These are phyloP conservation scores for Zootoca vivipara DNA, from an alignment of 2,113 vertebrate genomes.

Conservation along the genomic window DNA sequence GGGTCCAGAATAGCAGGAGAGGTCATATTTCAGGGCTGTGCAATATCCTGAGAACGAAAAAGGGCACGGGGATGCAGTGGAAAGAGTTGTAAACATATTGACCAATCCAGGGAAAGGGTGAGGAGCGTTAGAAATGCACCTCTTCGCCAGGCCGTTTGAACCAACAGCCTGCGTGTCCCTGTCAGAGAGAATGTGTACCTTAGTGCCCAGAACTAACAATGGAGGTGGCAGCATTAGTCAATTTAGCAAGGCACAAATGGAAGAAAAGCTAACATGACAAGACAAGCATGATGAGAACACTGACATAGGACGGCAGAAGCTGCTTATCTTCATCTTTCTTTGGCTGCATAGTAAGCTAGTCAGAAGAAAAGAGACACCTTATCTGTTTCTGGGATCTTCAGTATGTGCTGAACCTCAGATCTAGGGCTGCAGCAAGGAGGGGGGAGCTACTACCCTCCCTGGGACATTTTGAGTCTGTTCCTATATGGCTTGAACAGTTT, in stretches of 20 bases:
- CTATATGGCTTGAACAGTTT: background rate
- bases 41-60: slow-evolving; percentile 37
- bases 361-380: background rate
- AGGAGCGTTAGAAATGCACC: background rate
- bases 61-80: background rate
- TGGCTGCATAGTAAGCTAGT: background rate
- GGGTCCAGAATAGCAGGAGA: background rate
- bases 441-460: background rate
- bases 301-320: background rate
- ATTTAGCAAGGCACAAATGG: background rate
- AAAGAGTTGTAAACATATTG: background rate
- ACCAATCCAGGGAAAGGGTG: too few species aligned
- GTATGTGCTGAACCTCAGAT: background rate
- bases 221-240: background rate
- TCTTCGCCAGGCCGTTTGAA: background rate
- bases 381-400: background rate
- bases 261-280: background rate
- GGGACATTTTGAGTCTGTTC: too few species aligned
- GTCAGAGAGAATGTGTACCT: background rate
- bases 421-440: background rate
- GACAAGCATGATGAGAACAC: background rate
- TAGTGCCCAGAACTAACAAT: background rate
- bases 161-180: background rate
- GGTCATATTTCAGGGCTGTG: slow-evolving; percentile 30
- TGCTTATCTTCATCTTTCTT: background rate